Conservation (phyloP, 2,113 vertebrate genomes). For the Orientallactaga bullata region DNA sequence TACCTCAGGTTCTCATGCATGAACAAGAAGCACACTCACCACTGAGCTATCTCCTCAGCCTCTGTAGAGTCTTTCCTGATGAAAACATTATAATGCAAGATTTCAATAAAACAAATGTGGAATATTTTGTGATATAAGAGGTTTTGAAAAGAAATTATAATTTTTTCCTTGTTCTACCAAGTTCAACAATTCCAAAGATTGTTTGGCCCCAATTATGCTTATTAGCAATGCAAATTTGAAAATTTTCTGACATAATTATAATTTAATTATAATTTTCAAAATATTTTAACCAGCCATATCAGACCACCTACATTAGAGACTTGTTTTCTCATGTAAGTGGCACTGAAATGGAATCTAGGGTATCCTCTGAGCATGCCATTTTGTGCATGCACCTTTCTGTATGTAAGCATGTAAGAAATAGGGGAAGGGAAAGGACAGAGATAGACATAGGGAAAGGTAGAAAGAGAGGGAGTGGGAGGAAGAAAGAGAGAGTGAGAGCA, state of each 20-base stretch:
- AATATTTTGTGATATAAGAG: not conserved
- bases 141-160: not conserved
- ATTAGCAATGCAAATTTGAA: slow-evolving; percentile 13
- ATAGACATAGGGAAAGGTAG: no score
- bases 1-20: no score
- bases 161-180: not conserved
- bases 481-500: not conserved
- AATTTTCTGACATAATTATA: not conserved
- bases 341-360: not conserved
- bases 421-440: no score
- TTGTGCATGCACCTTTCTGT: not conserved
- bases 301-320: not conserved
- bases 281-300: not conserved
- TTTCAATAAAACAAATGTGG: not conserved
- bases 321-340: not conserved
- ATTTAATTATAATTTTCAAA: not conserved
- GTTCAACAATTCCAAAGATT: not conserved
- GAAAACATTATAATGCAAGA: slow-evolving; percentile 14
- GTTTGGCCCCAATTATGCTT: not conserved
- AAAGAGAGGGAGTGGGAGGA: not conserved
- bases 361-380: not conserved
- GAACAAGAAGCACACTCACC: no score
- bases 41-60: no score
- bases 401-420: not conserved
- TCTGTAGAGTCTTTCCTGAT: not conserved